These are phyloP conservation scores for Drosophila lacertosa DNA, from an alignment of 1,140 invertebrate species.

Conservation along the genomic window DNA sequence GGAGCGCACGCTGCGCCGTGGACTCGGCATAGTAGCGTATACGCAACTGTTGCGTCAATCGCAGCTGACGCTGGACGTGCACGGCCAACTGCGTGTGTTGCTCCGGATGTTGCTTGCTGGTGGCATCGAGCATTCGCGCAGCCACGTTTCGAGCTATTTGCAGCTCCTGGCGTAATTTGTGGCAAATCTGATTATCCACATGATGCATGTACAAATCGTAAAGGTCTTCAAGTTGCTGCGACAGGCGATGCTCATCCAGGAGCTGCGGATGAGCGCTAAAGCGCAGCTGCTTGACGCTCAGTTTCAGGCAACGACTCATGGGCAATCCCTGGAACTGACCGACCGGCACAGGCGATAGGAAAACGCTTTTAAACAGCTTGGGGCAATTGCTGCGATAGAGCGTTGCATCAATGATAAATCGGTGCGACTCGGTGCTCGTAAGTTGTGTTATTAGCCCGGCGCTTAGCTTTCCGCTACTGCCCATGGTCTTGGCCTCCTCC, in stretches of 20 bases:
- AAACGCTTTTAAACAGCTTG: slow-evolving; percentile 62
- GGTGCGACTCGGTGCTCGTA: background rate
- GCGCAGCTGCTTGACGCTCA: slow-evolving; percentile 77
- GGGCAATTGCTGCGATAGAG: slow-evolving; percentile 59
- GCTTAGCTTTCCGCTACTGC: slow-evolving; percentile 26
- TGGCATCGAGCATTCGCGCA: slow-evolving; percentile 47
- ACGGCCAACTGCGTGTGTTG: slow-evolving; percentile 1
- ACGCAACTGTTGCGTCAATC: slow-evolving; percentile 73
- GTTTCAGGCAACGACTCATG: slow-evolving; percentile 76
- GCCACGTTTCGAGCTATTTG: slow-evolving; percentile 75
- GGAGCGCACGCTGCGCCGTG: slow-evolving; percentile 62
- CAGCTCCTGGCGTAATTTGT: slow-evolving; percentile 75
- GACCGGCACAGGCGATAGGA: slow-evolving; percentile 46
- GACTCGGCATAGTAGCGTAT: slow-evolving; percentile 78
- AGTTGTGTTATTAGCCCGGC: slow-evolving; percentile 37
- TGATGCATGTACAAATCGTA: slow-evolving; percentile 74
- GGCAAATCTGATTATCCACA: slow-evolving; percentile 50
- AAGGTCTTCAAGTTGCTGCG: slow-evolving; percentile 76
- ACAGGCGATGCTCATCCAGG: slow-evolving; percentile 82
- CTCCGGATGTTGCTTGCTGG: slow-evolving; percentile 21
- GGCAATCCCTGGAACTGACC: slow-evolving; percentile 49
- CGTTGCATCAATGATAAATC: slow-evolving; percentile 31
- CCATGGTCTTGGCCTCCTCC: slow-evolving; percentile 47
- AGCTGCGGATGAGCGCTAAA: slow-evolving; percentile 84
- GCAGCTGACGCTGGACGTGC: slow-evolving; percentile 52